Base-by-base conservation (phyloP, 2,888 invertebrate species). In the Subacronicta megacephala region DNA sequence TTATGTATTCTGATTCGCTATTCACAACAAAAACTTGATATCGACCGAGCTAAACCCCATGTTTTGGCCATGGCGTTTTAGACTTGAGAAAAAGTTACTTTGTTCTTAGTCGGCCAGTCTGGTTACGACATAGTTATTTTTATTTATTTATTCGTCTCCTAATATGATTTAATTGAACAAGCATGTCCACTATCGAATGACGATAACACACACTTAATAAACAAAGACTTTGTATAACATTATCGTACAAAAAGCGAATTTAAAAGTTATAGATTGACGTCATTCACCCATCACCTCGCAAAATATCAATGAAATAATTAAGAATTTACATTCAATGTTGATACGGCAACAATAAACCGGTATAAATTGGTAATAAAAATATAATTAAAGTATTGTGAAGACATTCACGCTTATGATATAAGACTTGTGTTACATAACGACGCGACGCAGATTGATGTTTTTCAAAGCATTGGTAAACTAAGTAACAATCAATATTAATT, bases 251-350 rank as follows among this genome's bases (percentile, higher is more conserved):
- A 20, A 37, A 9, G 4, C 37, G 26, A 37, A 36, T 42, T 43
- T 12, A 17, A 60, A 26, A 67, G 42, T 7, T 54, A 45, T 26
- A 57, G 35, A 23, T 52, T 72, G 62, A 72, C 68, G 62, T 62
- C 55, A 60, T 50, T 62, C 62, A 66, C 68, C 62, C 68, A 52
- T 68, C 49, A 68, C 62, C 62, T 72, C 46, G 40, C 41, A 37
- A 67, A 72, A 61, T 72, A 68, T 69, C 70, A 66, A 63, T 69
- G 58, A 66, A 57, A 63, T 66, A 69, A 69, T 63, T 62, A 59
- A 46, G 50, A 42, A 46, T 47, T 31, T n/a, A 31, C 31, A 49
- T 61, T 26, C 13, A 45, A 36, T 62, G 55, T 43, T 16, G 46
- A 55, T 54, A 56, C 37, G 20, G 50, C 56, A 36, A 44, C 44